Percentiles rank a stretch among this genome's conserved stretches.
These are phyloP conservation scores for Sylvilagus floridanus DNA, from an alignment of 2,797 vertebrate species.

Conservation along the genomic window DNA sequence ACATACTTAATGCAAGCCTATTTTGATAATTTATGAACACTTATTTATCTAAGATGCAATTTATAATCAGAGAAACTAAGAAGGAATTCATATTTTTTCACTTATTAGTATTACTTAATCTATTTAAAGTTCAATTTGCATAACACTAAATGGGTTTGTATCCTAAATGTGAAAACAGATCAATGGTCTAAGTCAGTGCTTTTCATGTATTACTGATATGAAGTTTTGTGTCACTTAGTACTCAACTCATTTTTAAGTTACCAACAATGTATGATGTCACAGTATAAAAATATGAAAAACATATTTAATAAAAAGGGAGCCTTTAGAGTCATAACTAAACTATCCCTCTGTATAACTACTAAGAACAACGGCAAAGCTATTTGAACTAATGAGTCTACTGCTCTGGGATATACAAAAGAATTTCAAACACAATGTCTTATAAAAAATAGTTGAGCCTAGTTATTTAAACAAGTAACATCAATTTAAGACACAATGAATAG, in stretches of 20 bases:
- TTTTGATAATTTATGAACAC: not conserved
- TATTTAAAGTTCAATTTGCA: not conserved
- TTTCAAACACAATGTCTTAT: not conserved
- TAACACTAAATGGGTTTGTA: not conserved
- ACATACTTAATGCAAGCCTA: not conserved
- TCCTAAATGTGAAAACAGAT: not conserved
- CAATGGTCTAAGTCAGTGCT: not conserved
- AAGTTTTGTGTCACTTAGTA: not conserved
- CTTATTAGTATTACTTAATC: not conserved
- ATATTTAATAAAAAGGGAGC: conserved; percentile 12
- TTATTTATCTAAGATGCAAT: conserved; percentile 26
- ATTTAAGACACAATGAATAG: not conserved
- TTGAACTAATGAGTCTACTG: not conserved
- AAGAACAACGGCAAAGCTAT: not conserved
- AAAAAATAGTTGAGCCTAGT: conserved; percentile 6
- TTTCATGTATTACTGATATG: not conserved
- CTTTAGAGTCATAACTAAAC: not conserved
- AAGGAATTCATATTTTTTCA: not conserved
- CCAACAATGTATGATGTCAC: not conserved
- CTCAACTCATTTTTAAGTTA: not conserved
- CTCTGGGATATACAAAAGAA: not conserved
- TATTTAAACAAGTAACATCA: conserved; percentile 8
- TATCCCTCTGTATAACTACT: not conserved
- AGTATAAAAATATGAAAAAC: not conserved
- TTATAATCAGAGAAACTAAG: not conserved